Evolutionary conservation across 2,888 invertebrate genomes (phyloP).

Genomic region (Acrobasis repandana): DNA sequence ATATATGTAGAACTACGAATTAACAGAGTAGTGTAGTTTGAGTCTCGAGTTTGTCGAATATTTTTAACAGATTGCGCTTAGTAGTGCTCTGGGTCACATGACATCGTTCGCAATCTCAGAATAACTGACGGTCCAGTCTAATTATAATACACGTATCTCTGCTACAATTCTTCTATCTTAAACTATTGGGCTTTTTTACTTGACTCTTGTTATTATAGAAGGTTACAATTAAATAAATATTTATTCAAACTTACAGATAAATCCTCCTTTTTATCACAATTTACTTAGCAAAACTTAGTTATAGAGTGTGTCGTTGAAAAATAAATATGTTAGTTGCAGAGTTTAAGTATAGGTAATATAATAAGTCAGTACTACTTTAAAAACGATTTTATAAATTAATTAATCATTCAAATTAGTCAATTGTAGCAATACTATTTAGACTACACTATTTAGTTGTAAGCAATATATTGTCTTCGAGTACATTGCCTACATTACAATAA

Average conservation of each 20-base stretch:
- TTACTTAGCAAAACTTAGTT: no score
- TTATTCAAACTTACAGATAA: no score
- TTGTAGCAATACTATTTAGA: no score
- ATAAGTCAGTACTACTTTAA: no score
- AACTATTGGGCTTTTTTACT: slow-evolving; percentile 27
- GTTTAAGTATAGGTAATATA: no score
- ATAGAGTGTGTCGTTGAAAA: no score
- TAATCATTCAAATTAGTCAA: background rate
- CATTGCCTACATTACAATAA: background rate
- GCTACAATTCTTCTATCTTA: slow-evolving; percentile 30
- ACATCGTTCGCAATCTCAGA: slow-evolving; percentile 68
- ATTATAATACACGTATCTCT: slow-evolving; percentile 60
- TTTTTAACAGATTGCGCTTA: slow-evolving; percentile 35
- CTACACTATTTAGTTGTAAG: background rate
- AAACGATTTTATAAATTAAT: no score
- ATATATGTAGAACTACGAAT: background rate
- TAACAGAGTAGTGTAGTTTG: background rate
- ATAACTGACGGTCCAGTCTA: slow-evolving; percentile 74
- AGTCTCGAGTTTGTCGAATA: slow-evolving; percentile 22
- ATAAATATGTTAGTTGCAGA: no score
- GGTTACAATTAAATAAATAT: no score
- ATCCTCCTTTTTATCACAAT: no score
- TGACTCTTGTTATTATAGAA: no score
- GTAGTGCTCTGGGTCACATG: slow-evolving; percentile 59
- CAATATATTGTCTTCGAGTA: background rate